Evolutionary conservation across 30 jellyfish, hydroid and myxozoan species (phyloP).

Genomic region (Pelagia noctiluca): DNA sequence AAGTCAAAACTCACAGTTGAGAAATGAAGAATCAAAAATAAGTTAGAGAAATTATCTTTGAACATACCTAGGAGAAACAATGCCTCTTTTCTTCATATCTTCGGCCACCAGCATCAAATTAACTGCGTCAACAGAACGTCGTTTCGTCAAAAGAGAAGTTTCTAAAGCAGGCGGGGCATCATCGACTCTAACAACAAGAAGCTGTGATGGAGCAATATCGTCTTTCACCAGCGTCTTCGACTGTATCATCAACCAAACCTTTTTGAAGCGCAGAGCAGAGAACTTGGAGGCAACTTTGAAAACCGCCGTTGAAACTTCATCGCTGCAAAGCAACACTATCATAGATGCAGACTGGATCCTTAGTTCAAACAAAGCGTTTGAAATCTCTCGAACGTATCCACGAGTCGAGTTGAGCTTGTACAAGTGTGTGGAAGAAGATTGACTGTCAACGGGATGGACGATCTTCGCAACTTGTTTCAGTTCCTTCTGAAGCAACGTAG

Average conservation of each 20-base stretch:
- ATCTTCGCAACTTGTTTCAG: not conserved
- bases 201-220: not conserved
- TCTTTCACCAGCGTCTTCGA: not conserved
- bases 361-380: not conserved
- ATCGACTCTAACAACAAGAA: not conserved
- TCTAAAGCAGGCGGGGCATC: not conserved
- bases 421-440: not conserved
- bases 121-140: not conserved
- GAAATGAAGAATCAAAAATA: too few species aligned
- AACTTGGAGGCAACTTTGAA: not conserved
- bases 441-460: not conserved
- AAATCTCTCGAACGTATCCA: not conserved
- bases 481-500: not conserved
- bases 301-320: not conserved
- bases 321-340: not conserved
- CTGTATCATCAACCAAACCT: not conserved
- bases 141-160: not conserved
- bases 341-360: not conserved
- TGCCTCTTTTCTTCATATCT: not conserved
- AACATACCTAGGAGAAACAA: not conserved
- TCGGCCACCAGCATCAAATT: constrained; percentile 2
- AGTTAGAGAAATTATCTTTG: too few species aligned
- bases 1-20: too few species aligned
- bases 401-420: not conserved
- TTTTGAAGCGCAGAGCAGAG: not conserved